Evolutionary conservation across 2,888 invertebrate species (phyloP), one percentile per base, ranked within the genome.

Genomic region (Lymantria dispar): DNA sequence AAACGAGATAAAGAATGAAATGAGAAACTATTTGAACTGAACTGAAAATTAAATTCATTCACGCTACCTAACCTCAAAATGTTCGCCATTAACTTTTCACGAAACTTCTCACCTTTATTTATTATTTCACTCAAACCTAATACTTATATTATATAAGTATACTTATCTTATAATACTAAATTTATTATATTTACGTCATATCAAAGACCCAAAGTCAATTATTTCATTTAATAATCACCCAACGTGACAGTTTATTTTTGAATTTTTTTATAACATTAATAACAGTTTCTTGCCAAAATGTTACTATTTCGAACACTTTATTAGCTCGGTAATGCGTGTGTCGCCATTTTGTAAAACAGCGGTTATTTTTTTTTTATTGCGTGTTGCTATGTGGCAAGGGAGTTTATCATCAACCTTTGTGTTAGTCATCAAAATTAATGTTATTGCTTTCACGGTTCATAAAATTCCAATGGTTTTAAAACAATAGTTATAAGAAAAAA

Each of bases 261-360:
- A 50, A 53, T 22, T 52, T 40, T 38, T 40, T 38, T 45, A 50
- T 43, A 52, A 49, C 38, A 12, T 38, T 56, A 50, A 48, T 43
- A 51, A 51, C 43, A 56, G 36, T 1, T 0, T 47, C 43, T 45
- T 64, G 64, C 64, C 62, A 62, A 62, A 56, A 48, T 36, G 33
- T 49, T 48, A 51, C 43, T 40, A 64, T 60, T 56, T 51, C 39
- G 45, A 41, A 59, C 51, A 52, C 52, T 64, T 68, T 62, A 52
- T 60, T 61, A 58, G 43, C 50, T 50, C 41, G 11, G 39, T 59
- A 53, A 66, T 56, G 50, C 54, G 43, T 29, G 40, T 31, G 47
- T 40, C 47, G 51, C 40, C 43, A 47, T 47, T 44, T 44, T 51
- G 43, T 36, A 39, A 12, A 37, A 29, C 13, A 29, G 36, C n/a